Conservation (phyloP, 2,797 vertebrate genomes). For the Channallabes apus region DNA sequence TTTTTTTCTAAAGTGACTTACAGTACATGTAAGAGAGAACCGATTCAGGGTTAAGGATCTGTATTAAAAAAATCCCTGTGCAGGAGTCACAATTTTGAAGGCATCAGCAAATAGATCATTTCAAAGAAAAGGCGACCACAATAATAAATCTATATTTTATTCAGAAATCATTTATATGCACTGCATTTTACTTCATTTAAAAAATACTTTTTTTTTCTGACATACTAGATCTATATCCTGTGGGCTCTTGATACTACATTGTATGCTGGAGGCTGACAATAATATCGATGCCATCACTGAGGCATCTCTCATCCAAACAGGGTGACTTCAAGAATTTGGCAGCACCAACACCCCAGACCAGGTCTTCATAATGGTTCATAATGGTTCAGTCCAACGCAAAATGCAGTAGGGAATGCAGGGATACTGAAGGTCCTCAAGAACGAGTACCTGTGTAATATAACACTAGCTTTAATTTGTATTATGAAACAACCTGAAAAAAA, state of each 20-base stretch:
- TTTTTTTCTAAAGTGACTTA: neutral
- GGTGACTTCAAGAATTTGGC: slow-evolving; percentile 25
- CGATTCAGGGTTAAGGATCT: neutral
- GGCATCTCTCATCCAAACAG: slow-evolving; percentile 35
- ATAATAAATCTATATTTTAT: slow-evolving; percentile 4
- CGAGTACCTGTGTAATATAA: slow-evolving; percentile 52
- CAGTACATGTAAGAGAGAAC: neutral
- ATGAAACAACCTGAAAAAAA: neutral
- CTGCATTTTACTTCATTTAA: neutral
- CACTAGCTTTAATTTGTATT: slow-evolving; percentile 22
- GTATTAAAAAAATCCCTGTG: neutral
- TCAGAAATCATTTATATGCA: neutral
- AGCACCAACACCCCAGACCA: slow-evolving; percentile 41
- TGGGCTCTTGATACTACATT: slow-evolving; percentile 31
- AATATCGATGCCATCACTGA: slow-evolving; percentile 21
- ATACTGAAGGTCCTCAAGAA: slow-evolving; percentile 48
- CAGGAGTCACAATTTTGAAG: neutral
- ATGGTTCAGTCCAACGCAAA: slow-evolving; percentile 61
- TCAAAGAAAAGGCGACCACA: neutral
- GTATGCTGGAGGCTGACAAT: slow-evolving; percentile 6
- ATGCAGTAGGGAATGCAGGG: slow-evolving; percentile 54
- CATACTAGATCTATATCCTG: slow-evolving; percentile 26
- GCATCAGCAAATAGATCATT: neutral
- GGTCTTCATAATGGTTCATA: slow-evolving; percentile 57
- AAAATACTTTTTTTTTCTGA: neutral